Evolutionary conservation across 2,113 vertebrate species (phyloP).

Genomic region (Anguilla rostrata): DNA sequence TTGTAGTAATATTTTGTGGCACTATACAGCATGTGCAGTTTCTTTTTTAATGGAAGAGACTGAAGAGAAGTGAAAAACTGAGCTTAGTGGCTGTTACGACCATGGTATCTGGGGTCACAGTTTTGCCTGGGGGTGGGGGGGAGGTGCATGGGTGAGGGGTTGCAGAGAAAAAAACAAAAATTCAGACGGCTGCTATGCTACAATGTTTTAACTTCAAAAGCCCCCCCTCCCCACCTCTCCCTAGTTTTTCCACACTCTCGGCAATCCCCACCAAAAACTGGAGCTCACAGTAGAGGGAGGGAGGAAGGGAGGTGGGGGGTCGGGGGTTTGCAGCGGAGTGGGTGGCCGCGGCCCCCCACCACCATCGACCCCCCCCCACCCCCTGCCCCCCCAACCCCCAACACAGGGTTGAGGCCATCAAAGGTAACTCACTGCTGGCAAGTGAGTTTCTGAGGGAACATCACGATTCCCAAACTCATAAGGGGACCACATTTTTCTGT

Average conservation of each 20-base stretch:
- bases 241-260: not conserved
- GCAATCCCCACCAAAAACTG: constrained; percentile 4
- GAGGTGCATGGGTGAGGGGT: not conserved
- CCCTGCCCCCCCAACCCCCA: not conserved
- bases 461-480: constrained; percentile 1
- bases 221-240: not conserved
- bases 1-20: too few species aligned
- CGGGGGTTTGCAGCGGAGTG: not conserved
- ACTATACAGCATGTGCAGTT: too few species aligned
- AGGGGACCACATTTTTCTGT: constrained; percentile 3
- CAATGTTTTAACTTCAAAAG: constrained; percentile 26
- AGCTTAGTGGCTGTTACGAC: not conserved
- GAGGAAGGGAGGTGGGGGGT: not conserved
- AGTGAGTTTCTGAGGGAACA: not conserved
- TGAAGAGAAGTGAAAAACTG: not conserved
- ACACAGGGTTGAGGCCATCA: not conserved
- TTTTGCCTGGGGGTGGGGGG: not conserved
- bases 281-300: not conserved
- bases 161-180: constrained; percentile 14
- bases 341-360: constrained; percentile 18
- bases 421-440: constrained; percentile 8
- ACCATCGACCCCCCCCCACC: not conserved
- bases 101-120: constrained; percentile 11
- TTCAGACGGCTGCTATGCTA: constrained; percentile 24
- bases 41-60: not conserved